Evolutionary conservation across 2,888 invertebrate genomes (phyloP).

Genomic region (Dryomyza anilis): DNA sequence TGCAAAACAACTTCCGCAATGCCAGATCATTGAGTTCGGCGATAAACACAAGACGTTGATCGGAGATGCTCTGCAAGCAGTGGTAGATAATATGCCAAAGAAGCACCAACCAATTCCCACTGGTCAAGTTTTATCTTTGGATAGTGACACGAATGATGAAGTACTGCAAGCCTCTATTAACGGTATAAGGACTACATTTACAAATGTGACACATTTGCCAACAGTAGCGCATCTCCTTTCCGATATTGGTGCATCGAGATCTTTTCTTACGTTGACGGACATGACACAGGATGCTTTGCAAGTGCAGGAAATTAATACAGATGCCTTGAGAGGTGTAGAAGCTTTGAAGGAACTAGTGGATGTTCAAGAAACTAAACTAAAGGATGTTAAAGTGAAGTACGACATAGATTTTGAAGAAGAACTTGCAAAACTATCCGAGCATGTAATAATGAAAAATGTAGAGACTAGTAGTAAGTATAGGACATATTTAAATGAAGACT

Average conservation of each 20-base stretch:
- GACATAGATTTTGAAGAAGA: no score
- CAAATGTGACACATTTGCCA: background rate
- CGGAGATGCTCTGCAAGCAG: constrained; percentile 18
- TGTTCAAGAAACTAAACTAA: no score
- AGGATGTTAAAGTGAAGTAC: no score
- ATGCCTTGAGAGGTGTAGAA: background rate
- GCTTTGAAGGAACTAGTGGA: no score
- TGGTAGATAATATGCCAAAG: constrained; percentile 19
- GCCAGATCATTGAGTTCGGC: no score
- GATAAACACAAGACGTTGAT: constrained; percentile 24
- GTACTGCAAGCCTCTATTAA: background rate
- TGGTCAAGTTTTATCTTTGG: no score
- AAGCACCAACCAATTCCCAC: background rate
- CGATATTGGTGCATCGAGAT: background rate
- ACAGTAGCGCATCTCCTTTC: background rate
- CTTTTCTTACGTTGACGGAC: constrained; percentile 10
- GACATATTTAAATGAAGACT: no score
- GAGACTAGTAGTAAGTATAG: no score
- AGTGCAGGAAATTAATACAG: constrained; percentile 4
- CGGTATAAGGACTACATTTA: background rate
- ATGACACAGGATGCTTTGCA: background rate
- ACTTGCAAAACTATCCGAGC: no score
- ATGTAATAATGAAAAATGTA: no score
- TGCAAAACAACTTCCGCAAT: no score
- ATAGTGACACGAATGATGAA: constrained; percentile 26